phyloP scores from a whole-genome alignment of 2,797 vertebrate genomes.

The Chiroxiphia lanceolata region DNA sequence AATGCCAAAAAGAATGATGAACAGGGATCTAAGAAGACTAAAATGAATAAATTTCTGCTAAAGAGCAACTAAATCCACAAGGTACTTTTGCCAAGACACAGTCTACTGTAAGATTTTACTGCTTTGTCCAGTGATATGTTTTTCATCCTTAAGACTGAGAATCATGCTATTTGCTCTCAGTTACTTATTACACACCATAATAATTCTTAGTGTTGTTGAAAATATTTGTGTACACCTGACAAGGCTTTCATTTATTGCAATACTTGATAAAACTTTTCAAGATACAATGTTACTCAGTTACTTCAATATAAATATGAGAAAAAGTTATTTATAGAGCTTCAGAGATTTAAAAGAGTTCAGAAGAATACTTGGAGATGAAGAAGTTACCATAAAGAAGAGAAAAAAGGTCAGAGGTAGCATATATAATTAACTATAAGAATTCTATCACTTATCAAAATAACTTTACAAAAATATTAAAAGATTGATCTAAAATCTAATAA shows the following conservation, averaged over 20 bases:
- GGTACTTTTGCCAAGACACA: background rate
- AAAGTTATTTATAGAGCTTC: background rate
- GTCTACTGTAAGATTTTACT: background rate
- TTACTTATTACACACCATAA: background rate
- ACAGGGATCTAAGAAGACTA: background rate
- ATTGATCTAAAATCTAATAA: background rate
- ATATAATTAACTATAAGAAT: background rate
- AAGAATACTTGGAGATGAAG: background rate
- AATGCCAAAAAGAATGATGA: background rate
- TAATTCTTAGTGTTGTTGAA: background rate
- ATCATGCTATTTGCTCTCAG: background rate
- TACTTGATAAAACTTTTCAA: background rate
- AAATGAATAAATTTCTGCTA: background rate
- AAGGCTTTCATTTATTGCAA: background rate
- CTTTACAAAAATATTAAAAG: background rate
- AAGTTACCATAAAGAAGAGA: background rate
- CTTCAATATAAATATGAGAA: background rate
- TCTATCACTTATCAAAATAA: background rate
- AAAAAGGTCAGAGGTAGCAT: background rate
- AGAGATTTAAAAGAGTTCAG: background rate
- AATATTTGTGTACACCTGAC: background rate
- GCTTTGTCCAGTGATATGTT: background rate
- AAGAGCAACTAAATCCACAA: background rate
- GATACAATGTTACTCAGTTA: background rate
- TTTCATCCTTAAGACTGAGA: background rate